Evolutionary conservation across 1,140 invertebrate species (phyloP), one percentile per base, ranked within the genome.

Genomic region (Branchinecta lynchi): DNA sequence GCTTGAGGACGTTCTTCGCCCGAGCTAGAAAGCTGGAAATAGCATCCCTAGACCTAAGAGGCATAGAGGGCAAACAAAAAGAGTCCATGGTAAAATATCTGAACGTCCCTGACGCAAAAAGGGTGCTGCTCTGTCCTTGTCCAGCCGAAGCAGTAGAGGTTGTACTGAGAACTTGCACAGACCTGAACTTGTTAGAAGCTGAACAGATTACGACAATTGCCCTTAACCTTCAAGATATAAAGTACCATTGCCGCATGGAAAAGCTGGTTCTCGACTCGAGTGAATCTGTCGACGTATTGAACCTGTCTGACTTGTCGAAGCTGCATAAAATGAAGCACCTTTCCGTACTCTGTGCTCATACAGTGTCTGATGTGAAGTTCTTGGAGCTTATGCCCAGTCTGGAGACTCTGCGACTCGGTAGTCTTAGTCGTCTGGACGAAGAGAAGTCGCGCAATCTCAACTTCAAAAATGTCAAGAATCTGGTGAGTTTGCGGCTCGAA

Each of bases 251-350:
- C 17, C 12, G 51, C 12, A 12, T 60, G 17, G 51, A 60, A 60
- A 60, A 60, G 51, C 17, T 60, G 17, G 51, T 60, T 15, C 17
- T 60, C 3, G 17, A 60, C 17, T 60, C 17, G 12, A 15, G 12
- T 2, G 17, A 12, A 15, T 12, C 12, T 60, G 51, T 20, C 3
- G 51, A 60, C 12, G 51, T 60, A 3, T 60, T 20, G 17, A 60
- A 60, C 12, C 17, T 60, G 51, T 60, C 51, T 15, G 12, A 60
- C 51, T 20, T 60, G 51, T 15, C 12, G 6, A 60, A 60, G 17
- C 17, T 60, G 51, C 51, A 15, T 20, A 60, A 60, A 60, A 60
- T 60, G 51, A 60, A 60, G 17, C 51, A 60, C 51, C 51, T 60
- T 12, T 15, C 12, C 17, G 12, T 60, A 1, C 51, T 12, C 51